Base-by-base conservation (phyloP, 1,140 invertebrate species). In the Apis mellifera region DNA sequence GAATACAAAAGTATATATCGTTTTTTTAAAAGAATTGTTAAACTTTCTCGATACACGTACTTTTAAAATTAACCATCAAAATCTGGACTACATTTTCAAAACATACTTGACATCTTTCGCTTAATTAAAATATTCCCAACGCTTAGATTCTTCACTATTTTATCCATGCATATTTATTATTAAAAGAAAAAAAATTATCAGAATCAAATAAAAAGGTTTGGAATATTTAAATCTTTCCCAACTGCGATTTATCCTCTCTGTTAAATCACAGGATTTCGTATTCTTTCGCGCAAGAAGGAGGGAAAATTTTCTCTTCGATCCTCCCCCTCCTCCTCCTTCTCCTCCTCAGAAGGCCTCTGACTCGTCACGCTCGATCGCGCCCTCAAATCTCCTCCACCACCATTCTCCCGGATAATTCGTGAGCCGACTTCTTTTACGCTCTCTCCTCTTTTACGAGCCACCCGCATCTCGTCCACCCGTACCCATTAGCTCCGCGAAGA, bases 401-500 rank as follows among this genome's bases (percentile, higher is more conserved):
- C 55, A 73, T 73, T 60, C 32, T 55, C 32, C 21, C 19, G 54
- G 55, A 60, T 73, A 60, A 73, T 73, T 73, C 71, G 71, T 32
- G 55, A 59, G 57, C 32, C 21, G 57, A n/a, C 2, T 74, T 60
- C 71, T 48, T 74, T 74, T 19, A 52, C 74, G 55, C 12, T 26
- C 60, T 75, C 78, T 52, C 32, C 0, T 57, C 71, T 78, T 86
- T 86, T 86, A 86, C 71, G 85, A 79, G 52, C 59, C 26, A 0
- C 2, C 74, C 74, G 84, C 75, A 86, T 83, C 82, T 77, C 42
- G 66, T 60, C 71, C 65, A 54, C 59, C 62, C 62, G 23, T 57
- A 65, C 42, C 72, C 82, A 74, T 86, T 82, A 86, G 60, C 66
- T n/a, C n/a, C n/a, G n/a, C n/a, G n/a, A 57, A 86, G 81, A 82